Base-by-base conservation (phyloP, 2,113 vertebrate genomes). In the Chiloscyllium plagiosum region DNA sequence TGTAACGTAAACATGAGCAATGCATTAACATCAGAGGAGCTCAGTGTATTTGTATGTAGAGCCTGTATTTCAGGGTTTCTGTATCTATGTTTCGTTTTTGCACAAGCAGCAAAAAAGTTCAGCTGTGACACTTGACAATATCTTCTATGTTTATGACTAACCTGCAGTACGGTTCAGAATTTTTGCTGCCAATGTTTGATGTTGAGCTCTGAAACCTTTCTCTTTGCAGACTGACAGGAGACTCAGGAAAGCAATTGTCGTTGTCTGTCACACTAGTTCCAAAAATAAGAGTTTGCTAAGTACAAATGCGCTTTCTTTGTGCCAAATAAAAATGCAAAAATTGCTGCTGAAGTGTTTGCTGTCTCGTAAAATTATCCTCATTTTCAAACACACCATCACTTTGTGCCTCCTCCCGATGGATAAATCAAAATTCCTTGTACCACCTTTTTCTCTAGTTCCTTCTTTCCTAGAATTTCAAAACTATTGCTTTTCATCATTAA, bases 311-410 rank as follows among this genome's bases (percentile, higher is more conserved):
- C 89, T 93, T 66, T 93, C 20, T n/a, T 65, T 66, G 33, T 93
- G 89, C 61, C 89, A 68, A 93, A 93, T 93, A 93, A 93, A 93
- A 92, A 61, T 66, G 1, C 56, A 37, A 42, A 92, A 93, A 66
- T 65, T 37, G n/a, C 37, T 66, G 33, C 61, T 66, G 89, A 3
- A 7, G 15, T 66, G 37, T 93, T 93, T 93, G 33, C 61, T 93
- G 89, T 37, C 61, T 93, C n/a, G 1, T 33, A 33, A 65, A 68
- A 65, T 68, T 66, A 37, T 93, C 89, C 17, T 93, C 89, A 93
- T 66, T 65, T 66, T 93, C 61, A 93, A 20, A 66, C 2, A 37
- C n/a, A n/a, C 89, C 20, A 4, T n/a, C 7, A 12, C 13, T 37
- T 65, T 22, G 3, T n/a, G 52, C 26, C 33, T 22, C 89, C 61